phyloP scores from a whole-genome alignment of 1,140 invertebrate genomes.

The Capitella teleta region DNA sequence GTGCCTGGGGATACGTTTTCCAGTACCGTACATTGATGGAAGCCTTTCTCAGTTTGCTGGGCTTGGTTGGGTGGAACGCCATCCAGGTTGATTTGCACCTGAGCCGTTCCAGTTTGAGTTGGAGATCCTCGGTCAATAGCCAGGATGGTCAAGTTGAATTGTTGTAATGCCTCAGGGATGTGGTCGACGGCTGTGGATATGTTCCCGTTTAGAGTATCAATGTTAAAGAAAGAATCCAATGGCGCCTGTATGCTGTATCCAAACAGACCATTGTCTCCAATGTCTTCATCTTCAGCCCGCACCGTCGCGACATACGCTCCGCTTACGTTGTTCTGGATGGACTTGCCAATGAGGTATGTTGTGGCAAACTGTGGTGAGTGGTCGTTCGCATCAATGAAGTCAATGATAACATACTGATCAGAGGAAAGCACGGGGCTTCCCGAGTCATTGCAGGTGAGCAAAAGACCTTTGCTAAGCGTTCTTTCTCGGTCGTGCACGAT shows the following conservation, averaged over 20 bases:
- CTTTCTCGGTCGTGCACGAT: conserved; percentile 6
- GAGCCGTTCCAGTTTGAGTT: conserved; percentile 5
- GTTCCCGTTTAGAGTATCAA: neutral
- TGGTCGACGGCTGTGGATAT: neutral
- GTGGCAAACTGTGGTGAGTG: conserved; percentile 7
- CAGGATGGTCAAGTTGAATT: neutral
- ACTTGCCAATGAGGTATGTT: neutral
- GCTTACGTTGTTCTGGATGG: conserved; percentile 9
- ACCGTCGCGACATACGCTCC: neutral
- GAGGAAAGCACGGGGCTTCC: neutral
- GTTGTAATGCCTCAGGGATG: neutral
- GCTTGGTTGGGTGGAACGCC: too few species aligned
- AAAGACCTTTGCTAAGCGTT: neutral
- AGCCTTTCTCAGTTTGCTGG: too few species aligned
- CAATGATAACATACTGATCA: neutral
- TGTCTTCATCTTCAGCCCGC: neutral
- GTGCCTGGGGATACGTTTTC: too few species aligned
- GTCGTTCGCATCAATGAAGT: conserved; percentile 12
- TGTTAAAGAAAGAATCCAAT: neutral
- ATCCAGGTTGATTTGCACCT: too few species aligned
- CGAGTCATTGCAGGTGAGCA: neutral
- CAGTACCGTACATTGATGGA: too few species aligned
- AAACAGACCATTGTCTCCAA: conserved; percentile 2
- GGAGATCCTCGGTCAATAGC: neutral
- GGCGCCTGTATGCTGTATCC: neutral